Base-by-base conservation (phyloP, 2,888 invertebrate genomes). In the Atherix ibis region DNA sequence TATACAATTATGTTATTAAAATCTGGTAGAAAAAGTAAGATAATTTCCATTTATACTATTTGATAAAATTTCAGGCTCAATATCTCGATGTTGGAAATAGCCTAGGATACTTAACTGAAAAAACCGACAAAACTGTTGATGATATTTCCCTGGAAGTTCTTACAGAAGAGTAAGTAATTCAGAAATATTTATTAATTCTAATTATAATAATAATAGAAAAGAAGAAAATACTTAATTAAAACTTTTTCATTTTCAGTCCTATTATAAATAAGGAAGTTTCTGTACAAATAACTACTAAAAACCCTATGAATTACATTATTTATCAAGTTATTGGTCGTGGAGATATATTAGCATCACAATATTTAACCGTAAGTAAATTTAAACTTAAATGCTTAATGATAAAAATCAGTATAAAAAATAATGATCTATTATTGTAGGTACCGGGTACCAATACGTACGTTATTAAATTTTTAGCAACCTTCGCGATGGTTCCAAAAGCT, bases 321-420 rank as follows among this genome's bases (percentile, higher is more conserved):
- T 89, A 87, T 52, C 68, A 76, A 48, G 68, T 88, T 25, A 68
- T 92, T 38, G 89, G 88, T 10, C 71, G 91, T 33, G 92, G 92
- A 0, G 83, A 89, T 51, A 77, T 92, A 19, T 63, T 89, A 4
- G 56, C 75, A 15, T 80, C 85, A 1, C n/a, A 29, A 10, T 6
- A 18, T 29, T n/a, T n/a, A n/a, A n/a, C n/a, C n/a, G n/a, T n/a
- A n/a, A n/a, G n/a, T n/a, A n/a, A n/a, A n/a, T n/a, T n/a, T n/a
- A n/a, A n/a, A n/a, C n/a, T n/a, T n/a, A n/a, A n/a, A n/a, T n/a
- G n/a, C n/a, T n/a, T n/a, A n/a, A n/a, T n/a, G n/a, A n/a, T n/a
- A n/a, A n/a, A n/a, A n/a, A n/a, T n/a, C n/a, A n/a, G n/a, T n/a
- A n/a, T n/a, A n/a, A n/a, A n/a, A n/a, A n/a, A n/a, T n/a, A n/a